Evolutionary conservation across 2,113 vertebrate species (phyloP).

Genomic region (Brachionichthys hirsutus): DNA sequence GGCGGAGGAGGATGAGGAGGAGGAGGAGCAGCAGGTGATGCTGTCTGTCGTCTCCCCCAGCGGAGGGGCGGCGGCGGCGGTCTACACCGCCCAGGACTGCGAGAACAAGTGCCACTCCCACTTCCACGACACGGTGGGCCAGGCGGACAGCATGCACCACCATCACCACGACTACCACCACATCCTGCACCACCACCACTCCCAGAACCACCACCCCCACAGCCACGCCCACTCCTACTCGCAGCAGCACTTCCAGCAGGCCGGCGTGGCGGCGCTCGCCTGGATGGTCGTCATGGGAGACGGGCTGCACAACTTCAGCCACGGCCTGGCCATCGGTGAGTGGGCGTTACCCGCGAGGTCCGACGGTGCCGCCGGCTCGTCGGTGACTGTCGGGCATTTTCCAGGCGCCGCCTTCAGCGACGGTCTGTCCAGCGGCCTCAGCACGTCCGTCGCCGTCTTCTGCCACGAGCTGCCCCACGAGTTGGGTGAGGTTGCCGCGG

Average conservation of each 20-base stretch:
- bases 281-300: constrained; percentile 99
- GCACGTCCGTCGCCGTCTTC: constrained; percentile 96
- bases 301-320: constrained; percentile 95
- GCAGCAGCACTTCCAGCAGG: constrained; percentile 89
- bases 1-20: constrained; percentile 88
- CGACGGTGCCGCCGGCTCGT: too few species aligned
- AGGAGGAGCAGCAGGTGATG: constrained; percentile 96
- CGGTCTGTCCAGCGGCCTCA: constrained; percentile 93
- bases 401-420: constrained; percentile 95
- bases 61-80: constrained; percentile 10
- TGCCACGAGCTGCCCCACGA: constrained; percentile 97
- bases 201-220: constrained; percentile 97
- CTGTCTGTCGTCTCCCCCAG: constrained; percentile 73
- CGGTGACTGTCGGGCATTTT: not conserved
- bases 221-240: constrained; percentile 94
- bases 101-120: constrained; percentile 98
- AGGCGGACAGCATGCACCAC: constrained; percentile 89
- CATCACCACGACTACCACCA: constrained; percentile 99
- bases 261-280: constrained; percentile 90
- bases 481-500: constrained; percentile 82
- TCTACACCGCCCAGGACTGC: constrained; percentile 88
- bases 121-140: constrained; percentile 93
- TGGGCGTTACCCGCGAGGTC: too few species aligned
- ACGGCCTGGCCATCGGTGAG: constrained; percentile 89
- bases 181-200: constrained; percentile 97